Base-by-base conservation (phyloP, 2,888 invertebrate genomes). In the Abrostola triplasia region DNA sequence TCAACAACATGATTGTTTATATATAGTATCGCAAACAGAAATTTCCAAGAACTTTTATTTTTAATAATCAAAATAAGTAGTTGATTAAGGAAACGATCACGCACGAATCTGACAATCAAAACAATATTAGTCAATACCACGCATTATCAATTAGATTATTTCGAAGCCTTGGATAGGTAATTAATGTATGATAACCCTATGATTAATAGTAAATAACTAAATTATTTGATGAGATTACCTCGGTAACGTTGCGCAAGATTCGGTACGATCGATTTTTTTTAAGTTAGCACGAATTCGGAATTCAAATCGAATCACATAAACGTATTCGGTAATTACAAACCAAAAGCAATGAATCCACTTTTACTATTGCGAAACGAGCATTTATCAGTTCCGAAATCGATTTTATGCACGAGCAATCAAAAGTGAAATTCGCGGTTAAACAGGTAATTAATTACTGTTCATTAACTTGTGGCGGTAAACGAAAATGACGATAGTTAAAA, bases 381-480 rank as follows among this genome's bases (percentile, higher is more conserved):
- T 77, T 80, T 74, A 80, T 78, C 67, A 81, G 81, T 84, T 83
- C 81, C 79, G 81, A 84, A 84, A 84, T 82, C 77, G 67, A 85
- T 85, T 84, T 81, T 71, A 84, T 83, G 84, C 83, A 79, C 77
- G 77, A 83, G 77, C 76, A 80, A 81, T 76, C 81, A 77, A 60
- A 82, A 83, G 83, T 80, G 79, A 83, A 85, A 85, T 83, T 83
- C 64, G 77, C 77, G 70, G 71, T 69, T 78, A 75, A 77, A 77
- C 77, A 72, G 72, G 66, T 77, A 81, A 78, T 81, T 81, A 80
- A 77, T 80, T 79, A 64, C 56, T 64, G 67, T 62, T 77, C 60
- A 77, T 81, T 77, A 73, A 60, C 59, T 59, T 65, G 68, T 62
- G 67, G 60, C 64, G 55, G 61, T 65, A 47, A 69, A 76, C 53